phyloP scores from a whole-genome alignment of 1,140 invertebrate genomes.

The Globodera ellingtonae region DNA sequence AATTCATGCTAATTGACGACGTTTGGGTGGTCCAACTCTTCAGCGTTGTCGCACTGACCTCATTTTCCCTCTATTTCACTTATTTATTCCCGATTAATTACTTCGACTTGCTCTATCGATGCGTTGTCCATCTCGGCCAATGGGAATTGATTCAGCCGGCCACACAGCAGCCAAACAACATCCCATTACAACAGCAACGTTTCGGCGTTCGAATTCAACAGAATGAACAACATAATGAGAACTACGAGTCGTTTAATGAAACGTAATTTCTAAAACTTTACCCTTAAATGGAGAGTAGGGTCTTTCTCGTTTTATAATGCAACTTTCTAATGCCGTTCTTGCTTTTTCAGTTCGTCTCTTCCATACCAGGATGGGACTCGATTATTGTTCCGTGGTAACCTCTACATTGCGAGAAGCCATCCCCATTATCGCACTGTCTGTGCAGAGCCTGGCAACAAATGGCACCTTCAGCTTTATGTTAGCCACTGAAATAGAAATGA shows the following conservation, averaged over 20 bases:
- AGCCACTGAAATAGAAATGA: constrained; percentile 42
- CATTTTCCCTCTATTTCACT: constrained; percentile 78
- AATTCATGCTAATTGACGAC: constrained; percentile 81
- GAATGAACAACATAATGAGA: constrained; percentile 5
- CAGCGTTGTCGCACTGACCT: constrained; percentile 79
- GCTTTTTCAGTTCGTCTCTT: not conserved
- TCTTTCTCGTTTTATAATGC: too few species aligned
- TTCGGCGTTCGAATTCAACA: not conserved
- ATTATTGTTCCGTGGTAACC: not conserved
- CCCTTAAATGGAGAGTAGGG: not conserved
- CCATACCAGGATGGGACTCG: constrained; percentile 20
- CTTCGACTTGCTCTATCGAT: constrained; percentile 83
- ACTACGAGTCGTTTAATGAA: not conserved
- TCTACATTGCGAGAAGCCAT: constrained; percentile 27
- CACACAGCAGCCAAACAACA: constrained; percentile 13
- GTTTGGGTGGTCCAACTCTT: constrained; percentile 81
- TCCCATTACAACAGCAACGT: not conserved
- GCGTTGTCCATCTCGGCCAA: constrained; percentile 82
- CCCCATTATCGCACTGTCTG: constrained; percentile 19
- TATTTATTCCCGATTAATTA: constrained; percentile 79
- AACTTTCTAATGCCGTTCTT: not conserved
- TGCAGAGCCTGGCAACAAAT: constrained; percentile 72
- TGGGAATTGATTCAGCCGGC: constrained; percentile 76
- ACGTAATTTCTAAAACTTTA: not conserved
- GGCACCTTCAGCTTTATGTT: constrained; percentile 83